A percentile compares a stretch with the other conserved stretches of the same genome.
Evolutionary conservation across 1,140 invertebrate species (phyloP).

Genomic region (Temnothorax nylanderi): DNA sequence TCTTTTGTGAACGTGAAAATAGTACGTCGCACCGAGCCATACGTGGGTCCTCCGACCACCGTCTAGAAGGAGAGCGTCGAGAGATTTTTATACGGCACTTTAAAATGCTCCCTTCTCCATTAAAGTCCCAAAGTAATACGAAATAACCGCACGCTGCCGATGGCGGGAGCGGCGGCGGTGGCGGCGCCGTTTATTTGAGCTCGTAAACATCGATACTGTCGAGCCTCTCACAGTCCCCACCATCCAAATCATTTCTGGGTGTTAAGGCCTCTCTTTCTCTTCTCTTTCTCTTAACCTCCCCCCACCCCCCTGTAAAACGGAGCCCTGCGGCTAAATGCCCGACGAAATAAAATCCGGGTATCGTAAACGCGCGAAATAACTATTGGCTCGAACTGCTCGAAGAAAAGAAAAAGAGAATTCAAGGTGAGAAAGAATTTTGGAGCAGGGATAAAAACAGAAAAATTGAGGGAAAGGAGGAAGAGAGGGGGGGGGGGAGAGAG

Average conservation of each 20-base stretch:
- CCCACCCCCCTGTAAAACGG: slow-evolving; percentile 10
- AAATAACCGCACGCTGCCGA: slow-evolving; percentile 77
- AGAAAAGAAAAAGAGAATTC: slow-evolving; percentile 49
- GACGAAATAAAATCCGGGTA: slow-evolving; percentile 67
- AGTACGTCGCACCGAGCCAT: slow-evolving; percentile 23
- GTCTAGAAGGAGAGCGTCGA: slow-evolving; percentile 62
- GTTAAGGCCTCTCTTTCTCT: slow-evolving; percentile 18
- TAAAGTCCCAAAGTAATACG: slow-evolving; percentile 82
- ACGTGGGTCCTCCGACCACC: slow-evolving; percentile 64
- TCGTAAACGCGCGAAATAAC: slow-evolving; percentile 73
- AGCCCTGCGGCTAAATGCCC: slow-evolving; percentile 48
- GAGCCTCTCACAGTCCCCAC: slow-evolving; percentile 39
- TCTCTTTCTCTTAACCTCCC: slow-evolving; percentile 11
- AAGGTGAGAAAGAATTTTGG: slow-evolving; percentile 45
- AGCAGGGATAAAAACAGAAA: slow-evolving; percentile 18
- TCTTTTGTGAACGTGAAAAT: slow-evolving; percentile 66
- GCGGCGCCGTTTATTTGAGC: slow-evolving; percentile 81
- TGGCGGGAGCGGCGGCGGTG: slow-evolving; percentile 17
- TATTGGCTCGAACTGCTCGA: slow-evolving; percentile 50
- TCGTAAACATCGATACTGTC: slow-evolving; percentile 83
- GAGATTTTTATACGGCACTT: slow-evolving; percentile 82
- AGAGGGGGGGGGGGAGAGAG: slow-evolving; percentile 36
- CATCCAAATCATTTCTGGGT: slow-evolving; percentile 46
- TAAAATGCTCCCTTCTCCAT: slow-evolving; percentile 72
- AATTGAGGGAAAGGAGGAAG: background rate